Percentiles rank a stretch among this genome's conserved stretches.
Conservation (phyloP, 2,113 vertebrate genomes). For the Sinosuthora webbiana region DNA sequence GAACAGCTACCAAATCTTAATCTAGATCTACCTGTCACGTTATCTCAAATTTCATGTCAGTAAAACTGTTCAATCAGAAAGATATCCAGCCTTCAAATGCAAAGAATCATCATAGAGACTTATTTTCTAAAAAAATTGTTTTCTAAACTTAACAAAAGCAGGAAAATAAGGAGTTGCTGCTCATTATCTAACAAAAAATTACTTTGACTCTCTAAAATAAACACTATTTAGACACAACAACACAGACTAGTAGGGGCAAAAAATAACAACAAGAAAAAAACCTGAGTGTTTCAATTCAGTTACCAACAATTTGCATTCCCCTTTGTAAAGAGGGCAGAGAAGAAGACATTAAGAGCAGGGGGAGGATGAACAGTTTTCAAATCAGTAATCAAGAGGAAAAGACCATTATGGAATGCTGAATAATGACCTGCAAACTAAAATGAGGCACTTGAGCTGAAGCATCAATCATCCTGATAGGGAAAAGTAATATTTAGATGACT, state of each 20-base stretch:
- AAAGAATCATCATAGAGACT: neutral
- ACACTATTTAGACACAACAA: neutral
- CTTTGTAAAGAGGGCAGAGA: neutral
- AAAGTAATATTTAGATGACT: conserved; percentile 47
- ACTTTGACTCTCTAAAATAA: neutral
- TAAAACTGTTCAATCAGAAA: neutral
- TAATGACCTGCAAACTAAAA: conserved; percentile 29
- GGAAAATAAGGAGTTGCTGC: neutral
- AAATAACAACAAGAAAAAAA: neutral
- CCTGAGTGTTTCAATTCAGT: neutral
- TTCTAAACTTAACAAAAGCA: neutral
- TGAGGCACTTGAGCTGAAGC: conserved; percentile 37
- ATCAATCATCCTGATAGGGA: conserved; percentile 4
- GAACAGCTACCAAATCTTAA: neutral
- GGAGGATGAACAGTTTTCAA: conserved; percentile 39
- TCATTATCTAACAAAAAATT: neutral
- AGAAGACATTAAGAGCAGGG: conserved; percentile 15
- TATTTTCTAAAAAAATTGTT: neutral
- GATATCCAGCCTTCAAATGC: neutral
- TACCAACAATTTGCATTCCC: neutral
- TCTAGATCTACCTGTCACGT: neutral
- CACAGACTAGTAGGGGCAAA: neutral
- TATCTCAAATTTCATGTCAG: neutral
- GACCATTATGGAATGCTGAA: neutral
- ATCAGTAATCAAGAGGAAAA: conserved; percentile 52